Percentiles rank a stretch among this genome's conserved stretches.
Evolutionary conservation across 2,113 vertebrate species (phyloP).

Genomic region (Aptenodytes forsteri): DNA sequence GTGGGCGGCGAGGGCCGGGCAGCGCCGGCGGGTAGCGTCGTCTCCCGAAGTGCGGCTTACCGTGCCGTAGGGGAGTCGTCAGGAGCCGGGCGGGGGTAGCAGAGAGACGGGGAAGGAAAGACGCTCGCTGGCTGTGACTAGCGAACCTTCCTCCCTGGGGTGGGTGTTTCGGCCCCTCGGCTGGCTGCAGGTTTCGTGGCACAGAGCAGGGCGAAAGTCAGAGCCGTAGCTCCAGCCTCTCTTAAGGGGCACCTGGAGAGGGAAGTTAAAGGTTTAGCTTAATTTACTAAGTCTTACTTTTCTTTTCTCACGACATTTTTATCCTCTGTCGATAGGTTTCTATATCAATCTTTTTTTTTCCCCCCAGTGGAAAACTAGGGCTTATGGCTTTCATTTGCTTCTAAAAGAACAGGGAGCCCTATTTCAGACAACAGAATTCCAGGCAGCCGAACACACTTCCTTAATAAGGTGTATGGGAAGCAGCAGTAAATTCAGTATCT

Average conservation of each 20-base stretch:
- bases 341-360: not conserved
- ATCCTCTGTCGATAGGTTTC: not conserved
- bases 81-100: not conserved
- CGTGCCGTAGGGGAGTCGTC: not conserved
- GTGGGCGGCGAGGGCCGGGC: not conserved
- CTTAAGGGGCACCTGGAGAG: not conserved
- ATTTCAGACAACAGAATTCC: not conserved
- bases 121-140: accelerated
- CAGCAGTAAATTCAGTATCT: not conserved
- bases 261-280: not conserved
- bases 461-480: not conserved
- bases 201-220: accelerated
- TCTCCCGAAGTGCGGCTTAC: not conserved
- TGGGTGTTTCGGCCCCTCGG: no score
- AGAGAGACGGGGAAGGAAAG: no score
- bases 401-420: not conserved
- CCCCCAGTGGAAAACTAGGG: no score
- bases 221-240: no score
- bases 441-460: accelerated
- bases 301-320: accelerated
- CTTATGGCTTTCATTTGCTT: not conserved
- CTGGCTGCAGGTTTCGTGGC: no score
- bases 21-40: no score
- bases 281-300: not conserved
- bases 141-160: not conserved